Percentiles rank a stretch among this genome's conserved stretches.
Conservation (phyloP, 2,888 invertebrate species). For the Zhuqinia jingwanae region DNA sequence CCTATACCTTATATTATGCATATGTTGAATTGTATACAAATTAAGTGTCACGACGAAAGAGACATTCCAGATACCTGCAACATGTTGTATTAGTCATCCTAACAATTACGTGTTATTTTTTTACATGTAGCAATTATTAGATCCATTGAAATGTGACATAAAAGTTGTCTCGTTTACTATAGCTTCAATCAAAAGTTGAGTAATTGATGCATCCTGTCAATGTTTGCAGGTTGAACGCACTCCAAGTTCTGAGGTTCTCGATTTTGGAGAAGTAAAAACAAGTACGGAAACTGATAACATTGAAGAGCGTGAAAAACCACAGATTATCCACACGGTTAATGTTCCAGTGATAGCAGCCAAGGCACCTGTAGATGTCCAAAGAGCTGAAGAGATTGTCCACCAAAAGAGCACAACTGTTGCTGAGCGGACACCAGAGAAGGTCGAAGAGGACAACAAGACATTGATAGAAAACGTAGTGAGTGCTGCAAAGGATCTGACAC, state of each 20-base stretch:
- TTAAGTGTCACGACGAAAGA: no score
- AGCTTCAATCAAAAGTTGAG: neutral
- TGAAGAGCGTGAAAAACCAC: neutral
- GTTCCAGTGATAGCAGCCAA: neutral
- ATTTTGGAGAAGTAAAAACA: constrained; percentile 13
- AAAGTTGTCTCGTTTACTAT: neutral
- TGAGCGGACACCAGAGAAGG: neutral
- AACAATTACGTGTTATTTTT: neutral
- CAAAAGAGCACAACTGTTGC: neutral
- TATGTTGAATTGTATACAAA: no score
- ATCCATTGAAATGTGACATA: neutral
- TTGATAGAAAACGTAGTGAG: neutral
- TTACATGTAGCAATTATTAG: neutral
- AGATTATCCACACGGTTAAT: neutral
- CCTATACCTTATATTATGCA: no score
- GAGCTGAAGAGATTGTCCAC: neutral
- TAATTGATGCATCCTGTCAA: constrained; percentile 44
- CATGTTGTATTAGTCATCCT: no score
- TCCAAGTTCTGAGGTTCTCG: constrained; percentile 12
- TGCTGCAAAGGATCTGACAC: neutral
- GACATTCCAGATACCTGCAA: no score
- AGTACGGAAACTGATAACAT: constrained; percentile 1
- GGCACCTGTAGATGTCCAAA: no score
- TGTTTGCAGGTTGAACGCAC: constrained; percentile 40
- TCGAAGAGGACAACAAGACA: neutral